A percentile compares a stretch with the other conserved stretches of the same genome.
phyloP scores from a whole-genome alignment of 2,113 vertebrate species.

The Kobus ellipsiprymnus region DNA sequence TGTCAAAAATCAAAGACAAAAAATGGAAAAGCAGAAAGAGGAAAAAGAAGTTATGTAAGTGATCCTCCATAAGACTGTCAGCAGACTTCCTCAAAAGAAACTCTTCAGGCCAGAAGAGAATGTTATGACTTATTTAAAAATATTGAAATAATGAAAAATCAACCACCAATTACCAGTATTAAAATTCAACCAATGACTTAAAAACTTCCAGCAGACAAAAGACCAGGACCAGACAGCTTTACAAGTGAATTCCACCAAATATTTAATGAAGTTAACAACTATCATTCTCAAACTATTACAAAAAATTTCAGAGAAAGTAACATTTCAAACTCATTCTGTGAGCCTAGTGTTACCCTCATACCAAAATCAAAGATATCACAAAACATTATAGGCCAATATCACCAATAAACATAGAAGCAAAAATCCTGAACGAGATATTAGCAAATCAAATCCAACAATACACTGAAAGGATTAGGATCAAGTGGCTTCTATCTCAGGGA shows the following conservation, averaged over 20 bases:
- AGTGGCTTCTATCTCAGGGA: background rate
- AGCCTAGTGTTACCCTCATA: background rate
- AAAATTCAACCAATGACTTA: background rate
- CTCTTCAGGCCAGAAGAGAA: background rate
- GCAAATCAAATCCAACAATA: background rate
- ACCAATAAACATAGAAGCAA: background rate
- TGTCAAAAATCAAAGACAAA: background rate
- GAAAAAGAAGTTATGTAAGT: background rate
- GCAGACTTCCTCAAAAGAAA: background rate
- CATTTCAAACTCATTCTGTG: background rate
- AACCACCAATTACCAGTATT: background rate
- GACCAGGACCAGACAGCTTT: background rate
- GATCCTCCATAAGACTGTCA: background rate
- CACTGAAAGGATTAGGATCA: background rate
- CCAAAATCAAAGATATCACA: background rate
- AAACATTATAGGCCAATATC: background rate
- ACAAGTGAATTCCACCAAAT: background rate
- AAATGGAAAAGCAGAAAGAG: background rate
- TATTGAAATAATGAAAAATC: background rate
- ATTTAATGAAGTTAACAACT: background rate
- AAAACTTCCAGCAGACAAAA: background rate
- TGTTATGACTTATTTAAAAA: background rate
- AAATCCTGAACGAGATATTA: background rate
- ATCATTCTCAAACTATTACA: background rate
- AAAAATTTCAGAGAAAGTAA: background rate